Conservation (phyloP, 2,888 invertebrate species). For the Sminthurinus aureus region DNA sequence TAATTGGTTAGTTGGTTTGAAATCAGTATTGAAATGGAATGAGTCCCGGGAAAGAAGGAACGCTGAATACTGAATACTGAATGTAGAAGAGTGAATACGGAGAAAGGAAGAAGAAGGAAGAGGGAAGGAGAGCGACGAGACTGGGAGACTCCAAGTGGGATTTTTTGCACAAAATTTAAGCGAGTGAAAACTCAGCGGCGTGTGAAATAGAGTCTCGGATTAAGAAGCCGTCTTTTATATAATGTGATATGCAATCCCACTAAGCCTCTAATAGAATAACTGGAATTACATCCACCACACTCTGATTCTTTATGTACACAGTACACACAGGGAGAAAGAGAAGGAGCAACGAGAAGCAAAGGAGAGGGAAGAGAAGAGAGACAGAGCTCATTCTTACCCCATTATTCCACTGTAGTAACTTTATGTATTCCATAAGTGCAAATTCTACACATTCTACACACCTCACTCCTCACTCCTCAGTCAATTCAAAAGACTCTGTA, state of each 20-base stretch:
- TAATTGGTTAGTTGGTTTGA: constrained; percentile 59
- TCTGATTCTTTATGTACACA: constrained; percentile 33
- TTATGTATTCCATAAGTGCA: constrained; percentile 10
- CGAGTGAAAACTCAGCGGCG: constrained; percentile 52
- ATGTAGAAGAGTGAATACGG: background rate
- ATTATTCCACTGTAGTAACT: constrained; percentile 25
- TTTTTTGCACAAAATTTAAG: constrained; percentile 47
- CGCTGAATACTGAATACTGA: constrained; percentile 9
- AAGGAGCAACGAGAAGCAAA: constrained; percentile 12
- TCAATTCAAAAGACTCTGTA: background rate
- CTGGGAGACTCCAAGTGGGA: constrained; percentile 24
- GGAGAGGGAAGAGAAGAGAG: constrained; percentile 23
- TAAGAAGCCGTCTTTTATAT: constrained; percentile 43
- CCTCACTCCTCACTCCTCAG: background rate
- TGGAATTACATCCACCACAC: constrained; percentile 40
- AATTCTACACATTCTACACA: background rate
- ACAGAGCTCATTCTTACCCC: constrained; percentile 14
- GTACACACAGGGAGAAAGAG: no score
- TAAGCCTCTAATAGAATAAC: constrained; percentile 44
- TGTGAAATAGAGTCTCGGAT: constrained; percentile 56
- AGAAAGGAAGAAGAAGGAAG: background rate
- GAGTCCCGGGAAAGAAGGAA: constrained; percentile 34
- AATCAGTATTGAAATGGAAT: constrained; percentile 52
- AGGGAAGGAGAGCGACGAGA: background rate
- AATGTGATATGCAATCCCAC: constrained; percentile 37